These are phyloP conservation scores for Scaptomyza caliginosa DNA, from an alignment of 2,888 invertebrate genomes.

Conservation along the genomic window DNA sequence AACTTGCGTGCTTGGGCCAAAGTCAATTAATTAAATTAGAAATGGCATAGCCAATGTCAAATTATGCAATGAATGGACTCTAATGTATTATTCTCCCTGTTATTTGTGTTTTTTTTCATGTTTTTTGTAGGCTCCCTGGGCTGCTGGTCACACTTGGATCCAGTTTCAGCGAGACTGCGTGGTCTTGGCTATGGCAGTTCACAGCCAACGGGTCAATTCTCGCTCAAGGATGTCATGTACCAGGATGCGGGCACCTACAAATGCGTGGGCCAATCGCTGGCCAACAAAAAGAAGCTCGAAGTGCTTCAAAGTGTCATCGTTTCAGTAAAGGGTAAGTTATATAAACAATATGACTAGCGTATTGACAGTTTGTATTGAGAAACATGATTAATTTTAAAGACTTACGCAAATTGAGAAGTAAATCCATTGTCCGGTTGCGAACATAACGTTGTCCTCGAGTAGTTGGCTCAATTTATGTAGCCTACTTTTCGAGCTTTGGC, in stretches of 20 bases:
- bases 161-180: constrained; percentile 85
- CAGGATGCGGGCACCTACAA: constrained; percentile 91
- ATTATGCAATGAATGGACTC: constrained; percentile 50
- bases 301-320: constrained; percentile 85
- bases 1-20: constrained; percentile 61
- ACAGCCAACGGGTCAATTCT: constrained; percentile 86
- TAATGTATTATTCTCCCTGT: constrained; percentile 10
- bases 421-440: constrained; percentile 5
- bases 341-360: no score
- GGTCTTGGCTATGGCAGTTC: constrained; percentile 86
- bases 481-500: constrained; percentile 55
- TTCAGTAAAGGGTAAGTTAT: constrained; percentile 85
- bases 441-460: constrained; percentile 7
- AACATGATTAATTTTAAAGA: no score
- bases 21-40: constrained; percentile 80
- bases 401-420: neutral
- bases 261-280: constrained; percentile 86
- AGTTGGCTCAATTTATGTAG: constrained; percentile 39
- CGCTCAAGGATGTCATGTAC: constrained; percentile 89
- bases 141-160: constrained; percentile 87
- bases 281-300: constrained; percentile 85
- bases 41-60: constrained; percentile 40
- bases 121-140: constrained; percentile 85
- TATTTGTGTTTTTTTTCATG: constrained; percentile 78
- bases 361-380: no score